Evolutionary conservation across 1,140 invertebrate species (phyloP).

Genomic region (Heliconius melpomene): DNA sequence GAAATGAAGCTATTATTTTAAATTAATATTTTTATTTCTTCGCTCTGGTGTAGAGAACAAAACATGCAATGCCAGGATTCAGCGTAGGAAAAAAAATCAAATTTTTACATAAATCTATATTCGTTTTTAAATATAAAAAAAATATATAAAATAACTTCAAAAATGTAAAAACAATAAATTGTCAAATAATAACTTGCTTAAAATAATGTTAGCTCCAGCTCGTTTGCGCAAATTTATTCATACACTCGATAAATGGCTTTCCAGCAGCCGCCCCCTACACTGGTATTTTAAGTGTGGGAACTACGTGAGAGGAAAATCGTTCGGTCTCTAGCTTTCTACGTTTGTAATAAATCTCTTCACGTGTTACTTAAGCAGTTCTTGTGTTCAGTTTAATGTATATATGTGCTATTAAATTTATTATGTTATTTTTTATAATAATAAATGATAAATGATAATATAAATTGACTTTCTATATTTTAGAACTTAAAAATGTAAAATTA

Average conservation of each 20-base stretch:
- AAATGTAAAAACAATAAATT: background rate
- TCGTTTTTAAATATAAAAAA: no score
- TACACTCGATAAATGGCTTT: conserved; percentile 6
- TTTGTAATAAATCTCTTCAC: background rate
- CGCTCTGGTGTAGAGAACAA: no score
- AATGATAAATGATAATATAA: no score
- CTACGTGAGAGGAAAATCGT: background rate
- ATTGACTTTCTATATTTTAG: no score
- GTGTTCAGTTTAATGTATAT: background rate
- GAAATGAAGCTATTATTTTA: no score
- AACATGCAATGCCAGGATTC: no score
- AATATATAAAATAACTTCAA: background rate
- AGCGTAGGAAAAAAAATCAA: background rate
- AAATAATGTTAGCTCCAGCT: background rate
- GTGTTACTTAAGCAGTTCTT: conserved; percentile 6
- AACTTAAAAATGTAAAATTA: no score
- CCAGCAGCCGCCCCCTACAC: background rate
- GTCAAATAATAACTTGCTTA: background rate
- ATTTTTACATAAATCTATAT: no score
- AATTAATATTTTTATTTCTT: no score
- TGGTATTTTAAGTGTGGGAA: background rate
- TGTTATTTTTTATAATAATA: no score
- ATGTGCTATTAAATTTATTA: background rate
- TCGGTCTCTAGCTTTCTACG: background rate
- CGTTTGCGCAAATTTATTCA: background rate